Evolutionary conservation across 2,888 invertebrate genomes (phyloP), one percentile per base, ranked within the genome.

Genomic region (Agriotes lineatus): DNA sequence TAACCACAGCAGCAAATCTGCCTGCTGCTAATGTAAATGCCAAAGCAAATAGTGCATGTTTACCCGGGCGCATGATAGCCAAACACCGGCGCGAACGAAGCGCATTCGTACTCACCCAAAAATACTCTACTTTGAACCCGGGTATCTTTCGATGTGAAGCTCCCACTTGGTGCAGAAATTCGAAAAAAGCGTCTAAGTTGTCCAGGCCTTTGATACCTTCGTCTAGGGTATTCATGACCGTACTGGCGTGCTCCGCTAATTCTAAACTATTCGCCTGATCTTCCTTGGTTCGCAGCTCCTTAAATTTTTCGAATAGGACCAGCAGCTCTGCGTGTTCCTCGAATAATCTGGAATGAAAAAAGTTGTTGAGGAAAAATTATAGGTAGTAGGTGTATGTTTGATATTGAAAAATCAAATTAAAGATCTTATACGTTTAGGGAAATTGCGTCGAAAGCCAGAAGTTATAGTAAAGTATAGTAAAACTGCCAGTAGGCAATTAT

Each of bases 201-300:
- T 96, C 95, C 68, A 96, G 87, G 19, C 93, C 91, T 81, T 93
- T 92, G 84, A 96, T 96, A 70, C 95, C 93, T 80, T 96, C 95
- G 81, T 96, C 96, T 70, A 96, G 84, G 0, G 95, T 94, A 78
- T 90, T 90, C 96, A 96, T 96, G 22, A 96, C 96, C 77, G 93
- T 93, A 79, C 90, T 92, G 57, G 96, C 96, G 81, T 96, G 96
- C 75, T 95, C 93, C 3, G 93, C 93, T 70, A 96, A 85, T 83
- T 94, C 94, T 87, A 93, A 90, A 66, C 93, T 94, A 79, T 90
- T 90, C 71, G 91, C 89, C 81, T 95, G 93, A 77, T 94, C 91
- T 79, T 95, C 93, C 80, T 90, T 91, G 70, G 94, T 93, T 81
- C 90, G 89, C 79, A 93, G 86, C 74, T 93, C 90, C 68, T 90